Base-by-base conservation (phyloP, 2,888 invertebrate species). In the Adelognathus sp. region DNA sequence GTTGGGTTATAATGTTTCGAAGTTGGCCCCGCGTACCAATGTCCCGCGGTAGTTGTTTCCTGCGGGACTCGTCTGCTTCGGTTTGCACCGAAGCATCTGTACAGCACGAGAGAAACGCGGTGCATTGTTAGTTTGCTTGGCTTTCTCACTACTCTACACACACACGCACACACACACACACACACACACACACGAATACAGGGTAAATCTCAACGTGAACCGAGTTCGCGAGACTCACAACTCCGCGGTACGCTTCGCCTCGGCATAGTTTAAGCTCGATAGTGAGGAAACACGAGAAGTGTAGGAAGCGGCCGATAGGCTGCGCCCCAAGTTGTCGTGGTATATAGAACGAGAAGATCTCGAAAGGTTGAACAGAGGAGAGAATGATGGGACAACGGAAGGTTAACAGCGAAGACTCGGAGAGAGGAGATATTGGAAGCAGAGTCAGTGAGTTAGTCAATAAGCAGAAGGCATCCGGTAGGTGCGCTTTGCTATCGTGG, bases 381-480 rank as follows among this genome's bases (percentile, higher is more conserved):
- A 44, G n/a, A n/a, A n/a, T n/a, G n/a, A 50, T 24, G 31, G 54
- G 67, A 70, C 31, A 41, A 36, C 1, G 61, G 75, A 71, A 60
- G 60, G 33, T 46, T 54, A 61, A 52, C n/a, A n/a, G n/a, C 16
- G 46, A 52, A 7, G 33, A 69, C 9, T n/a, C n/a, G n/a, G n/a
- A 24, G 14, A 14, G 27, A 9, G 41, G 63, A 1, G 27, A 52
- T 54, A 54, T 50, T 52, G 58, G 39, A 33, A 27, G 74, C 64
- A 56, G 63, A 70, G 69, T 66, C 64, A 74, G 69, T 60, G 71
- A 79, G 70, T 54, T 66, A 27, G 74, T n/a, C n/a, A n/a, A n/a
- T 67, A 71, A 75, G 74, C 71, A 61, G 18, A 31, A 39, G n/a
- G 46, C 71, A 75, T 79, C 71, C 66, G 64, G 74, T 50, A 66